Conservation (phyloP, 2,888 invertebrate genomes). For the Onchidella celtica region DNA sequence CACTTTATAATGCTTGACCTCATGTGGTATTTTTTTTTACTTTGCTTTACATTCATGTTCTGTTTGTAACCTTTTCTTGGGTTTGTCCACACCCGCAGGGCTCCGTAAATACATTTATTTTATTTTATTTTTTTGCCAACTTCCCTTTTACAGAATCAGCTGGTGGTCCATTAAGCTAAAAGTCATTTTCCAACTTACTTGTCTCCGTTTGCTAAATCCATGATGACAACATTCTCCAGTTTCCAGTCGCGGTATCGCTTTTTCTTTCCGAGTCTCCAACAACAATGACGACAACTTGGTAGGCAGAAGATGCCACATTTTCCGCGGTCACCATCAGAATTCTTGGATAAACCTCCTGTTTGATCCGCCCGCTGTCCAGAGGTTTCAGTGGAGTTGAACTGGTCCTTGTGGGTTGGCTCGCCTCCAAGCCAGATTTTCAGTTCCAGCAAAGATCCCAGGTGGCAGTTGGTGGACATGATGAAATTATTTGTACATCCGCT, state of each 20-base stretch:
- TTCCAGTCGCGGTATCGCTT: constrained; percentile 54
- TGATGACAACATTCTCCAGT: constrained; percentile 57
- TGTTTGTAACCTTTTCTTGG: too few species aligned
- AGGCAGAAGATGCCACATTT: neutral
- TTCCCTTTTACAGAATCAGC: too few species aligned
- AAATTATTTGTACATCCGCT: constrained; percentile 59
- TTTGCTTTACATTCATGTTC: too few species aligned
- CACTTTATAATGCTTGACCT: too few species aligned
- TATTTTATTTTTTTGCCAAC: too few species aligned
- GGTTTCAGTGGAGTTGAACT: too few species aligned
- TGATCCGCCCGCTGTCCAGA: too few species aligned
- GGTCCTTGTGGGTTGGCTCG: constrained; percentile 10
- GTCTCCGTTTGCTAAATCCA: constrained; percentile 52
- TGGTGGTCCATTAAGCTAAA: too few species aligned
- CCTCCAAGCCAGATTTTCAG: constrained; percentile 61
- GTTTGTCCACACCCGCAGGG: too few species aligned
- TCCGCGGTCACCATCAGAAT: neutral
- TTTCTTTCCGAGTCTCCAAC: neutral
- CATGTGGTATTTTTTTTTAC: too few species aligned
- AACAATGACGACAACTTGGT: neutral
- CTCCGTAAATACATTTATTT: too few species aligned
- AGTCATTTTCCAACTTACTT: constrained; percentile 54
- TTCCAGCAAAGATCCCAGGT: constrained; percentile 56
- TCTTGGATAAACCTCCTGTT: too few species aligned
- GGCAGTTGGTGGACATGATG: constrained; percentile 49